These are phyloP conservation scores for Pseudomyrmex flavicornis DNA, from an alignment of 1,140 invertebrate species.

Conservation along the genomic window DNA sequence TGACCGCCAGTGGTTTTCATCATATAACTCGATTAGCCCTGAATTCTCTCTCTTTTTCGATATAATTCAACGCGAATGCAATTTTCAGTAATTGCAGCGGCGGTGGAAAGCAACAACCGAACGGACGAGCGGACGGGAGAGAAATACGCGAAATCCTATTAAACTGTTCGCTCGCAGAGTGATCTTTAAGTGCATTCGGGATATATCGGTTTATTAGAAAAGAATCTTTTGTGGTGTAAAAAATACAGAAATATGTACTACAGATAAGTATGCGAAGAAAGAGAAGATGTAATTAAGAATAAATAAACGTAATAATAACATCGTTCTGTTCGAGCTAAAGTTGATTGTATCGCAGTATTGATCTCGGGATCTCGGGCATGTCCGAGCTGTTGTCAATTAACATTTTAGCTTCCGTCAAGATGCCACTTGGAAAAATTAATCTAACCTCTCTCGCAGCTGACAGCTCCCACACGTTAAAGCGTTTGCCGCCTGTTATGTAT, in stretches of 20 bases:
- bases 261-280: conserved; percentile 8
- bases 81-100: conserved; percentile 81
- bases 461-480: conserved; percentile 53
- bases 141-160: conserved; percentile 63
- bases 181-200: conserved; percentile 69
- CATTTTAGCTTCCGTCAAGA: neutral
- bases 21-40: conserved; percentile 82
- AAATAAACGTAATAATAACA: too few species aligned
- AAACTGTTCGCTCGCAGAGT: conserved; percentile 50
- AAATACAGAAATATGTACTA: neutral
- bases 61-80: conserved; percentile 81
- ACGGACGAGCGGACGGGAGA: conserved; percentile 38
- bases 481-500: conserved; percentile 58
- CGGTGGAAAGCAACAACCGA: conserved; percentile 64
- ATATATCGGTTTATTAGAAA: conserved; percentile 16
- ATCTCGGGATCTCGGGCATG: neutral
- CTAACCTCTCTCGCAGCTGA: conserved; percentile 37
- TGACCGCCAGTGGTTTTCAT: conserved; percentile 82
- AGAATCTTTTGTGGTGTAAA: conserved; percentile 11
- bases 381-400: conserved; percentile 27
- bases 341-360: neutral
- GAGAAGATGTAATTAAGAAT: too few species aligned
- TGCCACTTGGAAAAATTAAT: conserved; percentile 27
- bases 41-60: conserved; percentile 75
- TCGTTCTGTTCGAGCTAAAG: too few species aligned